Conservation (phyloP, 2,797 vertebrate genomes). For the Falco berigora region DNA sequence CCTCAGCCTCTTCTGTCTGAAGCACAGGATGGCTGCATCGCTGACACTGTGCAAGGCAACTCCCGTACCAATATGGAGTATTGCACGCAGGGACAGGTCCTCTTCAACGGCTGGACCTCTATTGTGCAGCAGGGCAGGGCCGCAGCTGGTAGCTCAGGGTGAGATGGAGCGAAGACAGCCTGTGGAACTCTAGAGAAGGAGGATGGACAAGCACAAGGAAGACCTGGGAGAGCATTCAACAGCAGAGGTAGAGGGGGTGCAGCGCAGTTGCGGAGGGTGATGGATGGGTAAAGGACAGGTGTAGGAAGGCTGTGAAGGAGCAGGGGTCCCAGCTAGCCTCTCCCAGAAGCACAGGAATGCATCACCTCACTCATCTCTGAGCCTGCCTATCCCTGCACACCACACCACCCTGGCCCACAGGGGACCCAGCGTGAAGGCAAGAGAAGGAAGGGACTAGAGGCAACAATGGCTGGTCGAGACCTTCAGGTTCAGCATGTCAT, state of each 20-base stretch:
- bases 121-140: background rate
- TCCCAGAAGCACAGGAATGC: background rate
- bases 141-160: background rate
- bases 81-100: background rate
- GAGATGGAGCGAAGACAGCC: background rate
- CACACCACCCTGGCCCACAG: background rate
- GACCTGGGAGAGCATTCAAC: background rate
- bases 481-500: background rate
- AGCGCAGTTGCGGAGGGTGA: fast-evolving
- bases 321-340: background rate
- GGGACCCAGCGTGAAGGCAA: background rate
- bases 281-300: background rate
- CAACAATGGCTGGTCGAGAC: background rate
- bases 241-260: background rate
- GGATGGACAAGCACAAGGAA: background rate
- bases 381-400: background rate
- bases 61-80: background rate
- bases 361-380: background rate
- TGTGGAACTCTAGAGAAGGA: background rate
- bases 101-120: background rate
- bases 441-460: background rate
- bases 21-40: fast-evolving
- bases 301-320: background rate
- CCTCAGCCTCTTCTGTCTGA: background rate
- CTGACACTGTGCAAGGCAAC: background rate